Base-by-base conservation (phyloP, 2,797 vertebrate genomes). In the Dermochelys coriacea region DNA sequence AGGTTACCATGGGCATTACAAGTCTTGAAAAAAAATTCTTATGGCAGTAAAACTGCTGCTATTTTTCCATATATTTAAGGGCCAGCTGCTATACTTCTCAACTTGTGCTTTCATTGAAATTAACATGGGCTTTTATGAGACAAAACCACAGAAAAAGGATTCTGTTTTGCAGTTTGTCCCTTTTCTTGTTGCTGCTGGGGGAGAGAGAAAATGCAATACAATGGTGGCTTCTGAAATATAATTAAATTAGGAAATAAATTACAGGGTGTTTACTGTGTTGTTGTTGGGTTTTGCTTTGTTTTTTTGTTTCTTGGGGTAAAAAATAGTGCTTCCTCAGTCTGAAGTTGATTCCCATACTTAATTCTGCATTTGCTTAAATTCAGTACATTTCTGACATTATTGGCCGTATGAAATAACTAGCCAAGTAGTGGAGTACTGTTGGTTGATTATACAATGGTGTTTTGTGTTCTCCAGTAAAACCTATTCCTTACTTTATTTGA, bases 1-100 rank as follows among this genome's bases (percentile, higher is more conserved):
- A 4, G 2, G 0, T 25, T 41, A 1, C 18, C 0, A 0, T 1
- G 31, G 14, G 8, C 6, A 5, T 45, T 78, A 51, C 2, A 78
- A 75, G 18, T 64, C 37, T 80, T 47, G 5, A 85, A 29, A 87
- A 93, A 86, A 92, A 92, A 74, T 11, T n/a, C 34, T 57, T 64
- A 1, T 0, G 47, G 23, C 16, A 50, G 12, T 50, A 77, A 80
- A 93, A 85, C 15, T 31, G n/a, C 4, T 77, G 59, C 1, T 52
- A 1, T 80, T 79, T 75, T 91, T 27, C n/a, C 52, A 21, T 21
- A 82, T 37, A 82, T 23, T 7, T 71, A 55, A 75, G 79, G 9
- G 6, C 2, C 4, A 94, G 45, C 18, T 79, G 55, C 15, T 82
- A 0, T 10, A 10, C 1, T 31, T 4, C 47, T 80, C 82, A 75